Base-by-base conservation (phyloP, 2,888 invertebrate genomes). In the Hypsopygia costalis region DNA sequence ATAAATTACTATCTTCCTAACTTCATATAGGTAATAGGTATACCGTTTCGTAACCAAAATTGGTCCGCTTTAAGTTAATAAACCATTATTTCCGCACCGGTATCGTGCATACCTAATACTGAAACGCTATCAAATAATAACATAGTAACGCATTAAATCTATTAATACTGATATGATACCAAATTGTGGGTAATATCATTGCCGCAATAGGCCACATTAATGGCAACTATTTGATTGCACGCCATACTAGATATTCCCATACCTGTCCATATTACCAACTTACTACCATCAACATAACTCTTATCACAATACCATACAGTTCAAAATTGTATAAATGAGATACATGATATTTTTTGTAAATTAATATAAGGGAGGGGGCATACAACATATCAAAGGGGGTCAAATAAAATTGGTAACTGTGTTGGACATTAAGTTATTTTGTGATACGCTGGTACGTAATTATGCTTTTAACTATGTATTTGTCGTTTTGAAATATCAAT, bases 381-480 rank as follows among this genome's bases (percentile, higher is more conserved):
- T 51, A 60, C 64, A 55, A 63, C 68, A 59, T 44, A 53, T 46
- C 52, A 52, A 53, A 38, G 50, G 44, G 55, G 69, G 38, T 68
- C 60, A 34, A 2, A 9, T 9, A 45, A 43, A 48, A 30, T 69
- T 69, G 78, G 53, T 25, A 41, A 29, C 30, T 39, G 46, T 35
- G 48, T 46, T 62, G 57, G 57, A 54, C 64, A 82, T 83, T 82
- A 78, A 79, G 80, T 81, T 76, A 83, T 83, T 82, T 78, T 75
- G 76, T 68, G 61, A 71, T 76, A 76, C 60, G 62, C 62, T 52
- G 62, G 69, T 60, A 69, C n/a, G n/a, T n/a, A n/a, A n/a, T n/a
- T n/a, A n/a, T n/a, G n/a, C n/a, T n/a, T n/a, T n/a, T n/a, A n/a
- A n/a, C n/a, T n/a, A n/a, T n/a, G 64, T 65, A 68, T 72, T 68